phyloP scores from a whole-genome alignment of 1,140 invertebrate species.

The Polyergus mexicanus region DNA sequence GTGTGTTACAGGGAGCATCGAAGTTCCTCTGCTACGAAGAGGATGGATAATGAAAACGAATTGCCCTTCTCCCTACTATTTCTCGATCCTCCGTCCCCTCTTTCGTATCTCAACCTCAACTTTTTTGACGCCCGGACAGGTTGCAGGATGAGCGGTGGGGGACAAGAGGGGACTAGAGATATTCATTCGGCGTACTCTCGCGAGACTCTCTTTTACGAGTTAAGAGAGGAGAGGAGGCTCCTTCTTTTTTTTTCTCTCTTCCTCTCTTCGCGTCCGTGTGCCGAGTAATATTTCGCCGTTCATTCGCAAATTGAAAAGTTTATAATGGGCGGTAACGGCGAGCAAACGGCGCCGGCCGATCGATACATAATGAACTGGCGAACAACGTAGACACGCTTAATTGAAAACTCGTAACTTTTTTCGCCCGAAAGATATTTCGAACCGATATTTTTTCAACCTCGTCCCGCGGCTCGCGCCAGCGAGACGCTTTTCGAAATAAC shows the following conservation, averaged over 20 bases:
- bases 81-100: conserved; percentile 18
- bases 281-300: conserved; percentile 42
- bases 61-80: conserved; percentile 68
- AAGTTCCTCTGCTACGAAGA: conserved; percentile 47
- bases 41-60: conserved; percentile 73
- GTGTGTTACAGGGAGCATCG: conserved; percentile 67
- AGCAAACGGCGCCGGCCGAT: conserved; percentile 41
- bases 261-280: conserved; percentile 20
- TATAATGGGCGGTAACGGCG: conserved; percentile 41
- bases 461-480: neutral
- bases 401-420: conserved; percentile 65
- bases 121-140: conserved; percentile 70
- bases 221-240: conserved; percentile 30
- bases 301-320: conserved; percentile 66
- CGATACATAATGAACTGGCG: conserved; percentile 64
- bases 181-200: conserved; percentile 55
- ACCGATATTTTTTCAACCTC: conserved; percentile 39
- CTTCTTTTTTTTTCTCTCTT: neutral
- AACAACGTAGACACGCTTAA: conserved; percentile 65
- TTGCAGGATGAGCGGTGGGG: neutral
- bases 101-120: conserved; percentile 23
- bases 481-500: conserved; percentile 49
- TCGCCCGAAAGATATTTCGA: conserved; percentile 47
- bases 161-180: neutral
- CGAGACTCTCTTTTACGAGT: conserved; percentile 29